A percentile compares a stretch with the other conserved stretches of the same genome.
Evolutionary conservation across 2,113 vertebrate species (phyloP).

Genomic region (Cyanocitta stelleri): DNA sequence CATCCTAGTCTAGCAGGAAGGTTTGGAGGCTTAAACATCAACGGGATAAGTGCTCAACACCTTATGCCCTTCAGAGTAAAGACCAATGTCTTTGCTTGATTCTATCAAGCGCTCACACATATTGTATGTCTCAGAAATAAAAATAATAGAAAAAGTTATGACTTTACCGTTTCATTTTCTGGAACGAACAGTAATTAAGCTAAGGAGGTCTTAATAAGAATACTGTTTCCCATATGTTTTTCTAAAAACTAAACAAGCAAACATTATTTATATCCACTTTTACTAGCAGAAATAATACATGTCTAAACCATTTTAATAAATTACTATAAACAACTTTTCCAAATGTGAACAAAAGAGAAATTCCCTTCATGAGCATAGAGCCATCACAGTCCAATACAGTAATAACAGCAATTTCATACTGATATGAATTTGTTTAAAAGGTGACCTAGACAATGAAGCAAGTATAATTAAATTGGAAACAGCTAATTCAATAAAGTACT

Average conservation of each 20-base stretch:
- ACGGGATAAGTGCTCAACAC: background rate
- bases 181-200: background rate
- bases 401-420: conserved; percentile 27
- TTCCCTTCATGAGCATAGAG: background rate
- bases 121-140: background rate
- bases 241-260: background rate
- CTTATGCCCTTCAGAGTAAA: background rate
- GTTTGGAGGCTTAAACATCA: background rate
- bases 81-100: background rate
- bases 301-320: background rate
- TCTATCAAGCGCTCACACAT: background rate
- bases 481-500: conserved; percentile 59
- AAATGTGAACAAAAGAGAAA: background rate
- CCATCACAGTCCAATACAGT: background rate
- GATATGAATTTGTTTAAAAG: conserved; percentile 54
- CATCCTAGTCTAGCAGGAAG: background rate
- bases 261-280: background rate
- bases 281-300: background rate
- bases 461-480: conserved; percentile 55
- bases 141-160: background rate
- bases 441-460: conserved; percentile 50
- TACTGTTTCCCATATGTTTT: background rate
- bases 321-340: background rate
- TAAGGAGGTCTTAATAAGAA: background rate
- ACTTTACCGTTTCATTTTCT: background rate